Evolutionary conservation across 2,888 invertebrate species (phyloP).

Genomic region (Leptodirus hochenwartii): DNA sequence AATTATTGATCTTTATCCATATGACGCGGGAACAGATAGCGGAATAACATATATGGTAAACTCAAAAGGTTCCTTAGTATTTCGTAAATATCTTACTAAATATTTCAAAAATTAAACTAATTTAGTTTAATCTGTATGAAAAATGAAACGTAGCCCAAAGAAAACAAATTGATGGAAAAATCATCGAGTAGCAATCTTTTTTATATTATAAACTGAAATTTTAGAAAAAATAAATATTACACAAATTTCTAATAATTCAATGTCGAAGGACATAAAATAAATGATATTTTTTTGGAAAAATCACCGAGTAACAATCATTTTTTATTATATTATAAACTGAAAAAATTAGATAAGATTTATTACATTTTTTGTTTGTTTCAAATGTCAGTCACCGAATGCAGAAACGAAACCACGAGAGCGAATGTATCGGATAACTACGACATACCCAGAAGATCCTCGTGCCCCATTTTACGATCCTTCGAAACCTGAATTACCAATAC

Average conservation of each 20-base stretch:
- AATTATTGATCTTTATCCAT: conserved; percentile 74
- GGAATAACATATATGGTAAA: conserved; percentile 80
- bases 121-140: neutral
- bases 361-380: too few species aligned
- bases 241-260: neutral
- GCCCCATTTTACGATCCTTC: conserved; percentile 81
- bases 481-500: conserved; percentile 43
- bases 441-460: conserved; percentile 76
- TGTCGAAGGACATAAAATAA: conserved; percentile 2
- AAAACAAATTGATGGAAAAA: too few species aligned
- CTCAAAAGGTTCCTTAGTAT: conserved; percentile 8
- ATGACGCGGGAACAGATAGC: conserved; percentile 90
- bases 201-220: neutral
- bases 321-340: conserved; percentile 3
- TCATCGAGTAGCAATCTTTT: neutral
- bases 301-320: too few species aligned
- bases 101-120: neutral
- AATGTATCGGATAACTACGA: conserved; percentile 78
- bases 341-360: conserved; percentile 3
- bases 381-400: conserved; percentile 58
- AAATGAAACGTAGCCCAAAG: too few species aligned
- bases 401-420: conserved; percentile 63
- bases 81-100: neutral
- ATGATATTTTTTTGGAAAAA: conserved; percentile 3
- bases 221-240: neutral